Conservation (phyloP, 2,888 invertebrate species). For the Lydus trimaculatus region DNA sequence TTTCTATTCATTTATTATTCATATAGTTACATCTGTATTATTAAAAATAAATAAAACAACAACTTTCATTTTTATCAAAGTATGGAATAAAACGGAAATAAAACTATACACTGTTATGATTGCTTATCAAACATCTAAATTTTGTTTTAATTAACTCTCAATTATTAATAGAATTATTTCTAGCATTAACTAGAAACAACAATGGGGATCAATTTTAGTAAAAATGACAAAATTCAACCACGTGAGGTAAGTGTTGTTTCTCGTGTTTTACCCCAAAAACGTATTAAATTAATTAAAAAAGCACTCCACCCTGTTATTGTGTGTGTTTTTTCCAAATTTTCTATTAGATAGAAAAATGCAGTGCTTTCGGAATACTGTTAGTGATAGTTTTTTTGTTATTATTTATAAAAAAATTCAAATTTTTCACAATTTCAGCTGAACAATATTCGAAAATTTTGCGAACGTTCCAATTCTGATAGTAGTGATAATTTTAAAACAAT, state of each 20-base stretch:
- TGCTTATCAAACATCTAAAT: not conserved
- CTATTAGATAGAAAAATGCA: slow-evolving; percentile 9
- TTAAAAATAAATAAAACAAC: not conserved
- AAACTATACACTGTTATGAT: not conserved
- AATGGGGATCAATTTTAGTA: slow-evolving; percentile 38
- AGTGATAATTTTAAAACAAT: slow-evolving; percentile 34
- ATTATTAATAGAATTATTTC: not conserved
- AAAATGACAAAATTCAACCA: slow-evolving; percentile 42
- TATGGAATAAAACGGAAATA: not conserved
- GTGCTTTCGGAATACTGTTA: slow-evolving; percentile 8
- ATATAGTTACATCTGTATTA: no score
- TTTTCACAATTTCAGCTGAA: slow-evolving; percentile 37
- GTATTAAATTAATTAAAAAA: slow-evolving; percentile 17
- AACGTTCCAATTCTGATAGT: slow-evolving; percentile 32
- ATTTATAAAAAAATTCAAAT: not conserved
- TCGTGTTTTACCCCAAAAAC: not conserved
- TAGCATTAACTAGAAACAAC: not conserved
- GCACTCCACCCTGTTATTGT: not conserved
- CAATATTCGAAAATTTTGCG: slow-evolving; percentile 21
- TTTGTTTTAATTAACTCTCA: not conserved
- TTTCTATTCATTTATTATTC: not conserved
- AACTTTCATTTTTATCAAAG: not conserved
- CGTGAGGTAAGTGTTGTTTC: slow-evolving; percentile 37
- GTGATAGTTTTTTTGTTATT: not conserved
- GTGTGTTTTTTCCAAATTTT: not conserved